A percentile compares a stretch with the other conserved stretches of the same genome.
phyloP scores from a whole-genome alignment of 2,797 vertebrate species.

The Odontamblyopus rebecca region DNA sequence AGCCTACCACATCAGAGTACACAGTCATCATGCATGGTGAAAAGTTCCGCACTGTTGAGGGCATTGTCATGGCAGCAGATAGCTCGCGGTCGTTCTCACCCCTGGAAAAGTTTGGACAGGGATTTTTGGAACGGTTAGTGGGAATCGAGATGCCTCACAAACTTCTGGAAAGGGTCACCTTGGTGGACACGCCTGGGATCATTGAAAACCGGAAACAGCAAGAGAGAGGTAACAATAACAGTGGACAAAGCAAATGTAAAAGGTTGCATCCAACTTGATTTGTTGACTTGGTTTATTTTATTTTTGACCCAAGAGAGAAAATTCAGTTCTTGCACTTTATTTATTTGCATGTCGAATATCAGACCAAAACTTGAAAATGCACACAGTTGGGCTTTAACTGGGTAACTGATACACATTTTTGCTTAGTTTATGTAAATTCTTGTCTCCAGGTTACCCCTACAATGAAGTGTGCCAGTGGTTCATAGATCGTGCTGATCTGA shows the following conservation, averaged over 20 bases:
- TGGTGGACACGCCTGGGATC: slow-evolving; percentile 95
- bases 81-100: slow-evolving; percentile 92
- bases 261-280: too few species aligned
- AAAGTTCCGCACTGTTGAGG: slow-evolving; percentile 90
- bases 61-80: slow-evolving; percentile 98
- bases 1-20: slow-evolving; percentile 97
- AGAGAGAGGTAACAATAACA: slow-evolving; percentile 85
- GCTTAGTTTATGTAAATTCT: not conserved
- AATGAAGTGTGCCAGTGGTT: slow-evolving; percentile 98
- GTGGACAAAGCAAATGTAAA: too few species aligned
- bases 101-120: slow-evolving; percentile 96
- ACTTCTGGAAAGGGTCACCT: slow-evolving; percentile 91
- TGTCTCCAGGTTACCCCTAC: slow-evolving; percentile 89
- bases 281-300: too few species aligned
- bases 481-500: slow-evolving; percentile 94
- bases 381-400: not conserved
- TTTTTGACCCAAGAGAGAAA: too few species aligned
- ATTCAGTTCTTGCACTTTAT: too few species aligned
- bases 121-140: slow-evolving; percentile 94
- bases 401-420: not conserved
- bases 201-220: slow-evolving; percentile 99
- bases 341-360: not conserved
- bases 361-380: not conserved
- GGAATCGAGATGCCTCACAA: slow-evolving; percentile 96
- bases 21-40: slow-evolving; percentile 96